phyloP scores from a whole-genome alignment of 2,797 vertebrate genomes.

The Megaceryle alcyon region DNA sequence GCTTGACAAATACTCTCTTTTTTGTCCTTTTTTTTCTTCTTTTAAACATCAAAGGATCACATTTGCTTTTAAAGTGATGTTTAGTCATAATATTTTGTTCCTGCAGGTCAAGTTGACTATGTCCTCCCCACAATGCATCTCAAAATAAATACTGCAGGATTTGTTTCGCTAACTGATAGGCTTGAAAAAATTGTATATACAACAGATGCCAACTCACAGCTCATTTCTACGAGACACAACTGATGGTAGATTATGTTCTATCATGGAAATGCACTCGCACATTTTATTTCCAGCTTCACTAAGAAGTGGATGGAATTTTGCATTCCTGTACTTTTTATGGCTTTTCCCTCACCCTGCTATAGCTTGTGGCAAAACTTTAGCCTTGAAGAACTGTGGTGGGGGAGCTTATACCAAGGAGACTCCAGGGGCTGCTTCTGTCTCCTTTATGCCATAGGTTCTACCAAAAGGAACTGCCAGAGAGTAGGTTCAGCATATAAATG shows the following conservation, averaged over 20 bases:
- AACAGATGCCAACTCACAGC: neutral
- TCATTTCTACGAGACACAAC: neutral
- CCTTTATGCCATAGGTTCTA: neutral
- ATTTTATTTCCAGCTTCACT: neutral
- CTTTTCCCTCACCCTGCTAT: neutral
- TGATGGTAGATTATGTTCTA: neutral
- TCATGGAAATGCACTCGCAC: neutral
- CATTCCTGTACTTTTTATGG: neutral
- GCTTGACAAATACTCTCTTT: neutral
- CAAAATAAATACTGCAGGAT: neutral
- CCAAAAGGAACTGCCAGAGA: neutral
- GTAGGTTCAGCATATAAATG: neutral
- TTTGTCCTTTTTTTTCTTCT: neutral
- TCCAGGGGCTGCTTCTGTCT: neutral
- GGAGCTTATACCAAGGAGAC: neutral
- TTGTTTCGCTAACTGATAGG: neutral
- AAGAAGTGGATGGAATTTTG: neutral
- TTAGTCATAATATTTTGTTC: neutral
- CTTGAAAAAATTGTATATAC: neutral
- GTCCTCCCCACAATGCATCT: neutral
- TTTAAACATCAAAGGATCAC: neutral
- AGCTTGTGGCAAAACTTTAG: neutral
- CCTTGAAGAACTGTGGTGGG: neutral
- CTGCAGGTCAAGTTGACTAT: neutral
- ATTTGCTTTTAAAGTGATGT: constrained; percentile 1